These are phyloP conservation scores for Trichogramma dendrolimi DNA, from an alignment of 2,888 invertebrate species.

Conservation along the genomic window DNA sequence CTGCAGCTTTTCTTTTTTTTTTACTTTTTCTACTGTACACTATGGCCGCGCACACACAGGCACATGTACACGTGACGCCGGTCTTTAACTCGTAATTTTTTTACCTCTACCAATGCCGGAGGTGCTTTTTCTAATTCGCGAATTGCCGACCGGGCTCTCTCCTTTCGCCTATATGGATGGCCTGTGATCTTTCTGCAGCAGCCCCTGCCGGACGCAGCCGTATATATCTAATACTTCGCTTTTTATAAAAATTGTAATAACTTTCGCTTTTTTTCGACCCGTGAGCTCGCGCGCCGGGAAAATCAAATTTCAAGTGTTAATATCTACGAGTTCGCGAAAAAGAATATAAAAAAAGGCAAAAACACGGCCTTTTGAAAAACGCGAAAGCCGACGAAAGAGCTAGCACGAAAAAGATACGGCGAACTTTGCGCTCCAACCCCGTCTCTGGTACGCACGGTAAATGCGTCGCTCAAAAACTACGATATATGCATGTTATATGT, in stretches of 20 bases:
- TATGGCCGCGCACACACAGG: neutral
- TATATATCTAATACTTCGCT: too few species aligned
- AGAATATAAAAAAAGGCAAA: neutral
- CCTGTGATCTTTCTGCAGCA: too few species aligned
- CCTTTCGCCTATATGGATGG: too few species aligned
- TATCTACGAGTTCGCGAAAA: neutral
- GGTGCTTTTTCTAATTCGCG: too few species aligned
- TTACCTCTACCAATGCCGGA: too few species aligned
- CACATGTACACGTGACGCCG: neutral
- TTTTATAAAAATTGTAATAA: too few species aligned
- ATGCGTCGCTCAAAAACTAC: neutral
- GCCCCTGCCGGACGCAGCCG: too few species aligned
- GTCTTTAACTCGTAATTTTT: too few species aligned
- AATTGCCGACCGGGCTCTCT: too few species aligned
- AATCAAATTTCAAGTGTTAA: too few species aligned
- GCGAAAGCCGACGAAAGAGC: neutral
- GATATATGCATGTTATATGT: neutral
- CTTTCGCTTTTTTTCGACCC: too few species aligned
- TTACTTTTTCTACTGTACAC: neutral
- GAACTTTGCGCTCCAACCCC: neutral
- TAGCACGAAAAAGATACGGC: neutral
- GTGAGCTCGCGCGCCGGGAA: too few species aligned
- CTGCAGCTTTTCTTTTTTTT: slow-evolving; percentile 1
- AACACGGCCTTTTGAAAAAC: neutral
- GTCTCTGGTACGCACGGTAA: neutral